Evolutionary conservation across 2,797 vertebrate species (phyloP), one percentile per base, ranked within the genome.

Genomic region (Xyrichtys novacula): DNA sequence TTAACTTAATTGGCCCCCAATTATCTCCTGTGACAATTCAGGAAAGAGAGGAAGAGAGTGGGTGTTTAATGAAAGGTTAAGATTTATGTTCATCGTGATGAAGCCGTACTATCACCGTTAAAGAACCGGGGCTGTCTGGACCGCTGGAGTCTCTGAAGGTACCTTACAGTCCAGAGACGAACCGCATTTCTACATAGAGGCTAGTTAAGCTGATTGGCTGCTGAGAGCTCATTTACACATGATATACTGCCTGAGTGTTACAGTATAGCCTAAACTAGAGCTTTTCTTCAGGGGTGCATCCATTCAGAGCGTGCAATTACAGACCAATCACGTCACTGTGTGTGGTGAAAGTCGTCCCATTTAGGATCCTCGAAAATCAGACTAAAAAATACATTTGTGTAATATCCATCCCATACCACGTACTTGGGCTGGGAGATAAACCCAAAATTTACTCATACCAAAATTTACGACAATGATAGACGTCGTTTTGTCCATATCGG

Each of bases 1-100:
- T 70, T 65, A 47, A 85, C 80, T 83, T 90, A 91, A 88, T 88
- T 81, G 89, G 87, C 11, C 73, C 78, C 79, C 88, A 90, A 85
- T 93, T 91, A 89, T 88, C 76, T 57, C 44, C 74, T 72, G 74
- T 89, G 85, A 79, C 80, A 78, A 58, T 56, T 52, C 44, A n/a
- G 29, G 46, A 59, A 12, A 34, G 3, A 34, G 32, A 12, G 32
- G n/a, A n/a, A n/a, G n/a, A 34, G 32, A 34, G 32, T 12, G 4
- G 32, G 55, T 49, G 67, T 71, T 46, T 80, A 88, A 83, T 89
- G 70, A 92, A 91, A 91, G 90, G 91, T 93, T 90, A 91, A 83
- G 78, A 74, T 85, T 87, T 86, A 80, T 88, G 88, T 87, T 85
- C 67, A 40, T 61, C 49, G 56, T 85, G 78, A 91, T 89, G 78